phyloP scores from a whole-genome alignment of 1,140 invertebrate species.

The Oedothorax gibbosus region DNA sequence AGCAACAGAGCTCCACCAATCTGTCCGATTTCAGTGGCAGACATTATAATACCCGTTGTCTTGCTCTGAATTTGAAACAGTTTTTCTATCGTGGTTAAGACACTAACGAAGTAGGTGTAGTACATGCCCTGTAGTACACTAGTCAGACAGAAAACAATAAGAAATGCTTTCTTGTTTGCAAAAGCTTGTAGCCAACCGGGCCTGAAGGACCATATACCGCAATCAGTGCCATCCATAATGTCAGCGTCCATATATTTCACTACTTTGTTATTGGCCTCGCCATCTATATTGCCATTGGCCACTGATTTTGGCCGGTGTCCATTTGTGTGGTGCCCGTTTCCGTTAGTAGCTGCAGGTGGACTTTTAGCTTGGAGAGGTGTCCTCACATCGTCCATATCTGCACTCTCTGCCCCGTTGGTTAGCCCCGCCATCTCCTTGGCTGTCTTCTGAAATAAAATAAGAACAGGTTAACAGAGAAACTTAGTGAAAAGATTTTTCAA shows the following conservation, averaged over 20 bases:
- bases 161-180: conserved; percentile 88
- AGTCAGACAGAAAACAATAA: conserved; percentile 82
- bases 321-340: conserved; percentile 37
- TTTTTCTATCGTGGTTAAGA: conserved; percentile 97
- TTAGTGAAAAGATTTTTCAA: no score
- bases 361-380: conserved; percentile 29
- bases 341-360: conserved; percentile 4
- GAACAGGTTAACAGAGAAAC: not conserved
- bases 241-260: conserved; percentile 1
- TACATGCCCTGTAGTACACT: conserved; percentile 90
- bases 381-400: conserved; percentile 36
- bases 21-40: conserved; percentile 94
- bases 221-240: conserved; percentile 31
- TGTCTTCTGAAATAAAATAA: conserved; percentile 9
- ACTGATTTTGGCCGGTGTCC: conserved; percentile 21
- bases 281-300: conserved; percentile 31
- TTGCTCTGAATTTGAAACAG: conserved; percentile 95
- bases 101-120: conserved; percentile 95
- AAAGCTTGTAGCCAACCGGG: conserved; percentile 77
- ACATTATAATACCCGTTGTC: conserved; percentile 92
- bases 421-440: conserved; percentile 14
- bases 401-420: not conserved
- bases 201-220: conserved; percentile 64
- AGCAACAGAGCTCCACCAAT: conserved; percentile 81
- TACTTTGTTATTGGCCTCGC: conserved; percentile 11